Conservation (phyloP, 2,888 invertebrate genomes). For the Andrena praecox region DNA sequence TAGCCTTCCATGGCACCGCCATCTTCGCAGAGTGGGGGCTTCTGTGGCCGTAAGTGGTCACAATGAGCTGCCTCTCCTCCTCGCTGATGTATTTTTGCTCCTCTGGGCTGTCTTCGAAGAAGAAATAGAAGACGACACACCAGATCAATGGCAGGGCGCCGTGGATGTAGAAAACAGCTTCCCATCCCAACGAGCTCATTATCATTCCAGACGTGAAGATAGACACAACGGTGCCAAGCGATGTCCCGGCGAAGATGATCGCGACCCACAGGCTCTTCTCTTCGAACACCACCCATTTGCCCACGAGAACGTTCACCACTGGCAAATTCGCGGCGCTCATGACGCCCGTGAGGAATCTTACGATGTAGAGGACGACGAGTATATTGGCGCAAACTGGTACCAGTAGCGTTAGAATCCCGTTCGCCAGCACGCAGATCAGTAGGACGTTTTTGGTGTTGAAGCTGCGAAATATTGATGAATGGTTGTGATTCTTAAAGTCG, state of each 20-base stretch:
- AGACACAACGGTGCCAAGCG: slow-evolving; percentile 82
- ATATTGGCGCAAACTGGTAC: slow-evolving; percentile 74
- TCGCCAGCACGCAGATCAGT: slow-evolving; percentile 77
- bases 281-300: slow-evolving; percentile 83
- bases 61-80: slow-evolving; percentile 80
- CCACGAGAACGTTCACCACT: slow-evolving; percentile 81
- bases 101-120: slow-evolving; percentile 83
- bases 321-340: slow-evolving; percentile 82
- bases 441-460: slow-evolving; percentile 81
- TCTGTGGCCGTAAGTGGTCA: slow-evolving; percentile 81
- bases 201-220: slow-evolving; percentile 81
- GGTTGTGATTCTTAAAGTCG: background rate
- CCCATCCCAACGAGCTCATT: slow-evolving; percentile 76
- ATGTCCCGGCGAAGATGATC: slow-evolving; percentile 82
- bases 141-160: slow-evolving; percentile 80
- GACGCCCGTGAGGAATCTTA: slow-evolving; percentile 80
- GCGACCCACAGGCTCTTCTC: slow-evolving; percentile 82
- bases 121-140: slow-evolving; percentile 76
- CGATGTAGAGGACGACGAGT: slow-evolving; percentile 67
- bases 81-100: slow-evolving; percentile 82
- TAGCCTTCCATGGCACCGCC: slow-evolving; percentile 84
- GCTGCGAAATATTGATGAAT: slow-evolving; percentile 59
- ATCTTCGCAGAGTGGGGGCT: slow-evolving; percentile 55
- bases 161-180: slow-evolving; percentile 81
- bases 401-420: slow-evolving; percentile 77